Evolutionary conservation across 2,113 vertebrate genomes (phyloP), one percentile per base, ranked within the genome.

Genomic region (Malurus melanocephalus): DNA sequence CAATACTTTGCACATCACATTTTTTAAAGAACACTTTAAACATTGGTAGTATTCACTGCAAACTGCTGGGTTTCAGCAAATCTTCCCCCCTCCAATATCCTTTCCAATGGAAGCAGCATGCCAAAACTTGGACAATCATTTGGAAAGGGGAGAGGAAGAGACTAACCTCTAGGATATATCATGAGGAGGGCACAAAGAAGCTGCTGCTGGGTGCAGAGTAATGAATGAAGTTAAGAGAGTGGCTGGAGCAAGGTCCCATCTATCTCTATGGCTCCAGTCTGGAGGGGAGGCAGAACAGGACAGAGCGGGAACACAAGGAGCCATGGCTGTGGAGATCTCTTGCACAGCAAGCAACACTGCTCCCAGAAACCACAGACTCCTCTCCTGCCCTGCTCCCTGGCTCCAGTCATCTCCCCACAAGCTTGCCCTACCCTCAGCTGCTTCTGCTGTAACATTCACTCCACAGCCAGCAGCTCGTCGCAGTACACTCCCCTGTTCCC

Each of bases 21-120:
- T 80, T 92, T 92, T 91, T 24, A 53, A 85, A 85, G 43, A 82
- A 57, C 46, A 85, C 33, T 59, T 91, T 57, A 91, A 92, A 64
- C 16, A 51, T 26, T 24, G 46, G 38, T 48, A 77, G 35, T 72
- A 52, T 1, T 3, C 68, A 52, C 35, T 60, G 69, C 38, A 60
- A 68, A 83, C 56, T 48, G 56, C 61, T 72, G 57, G 15, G 30
- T 64, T 45, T 52, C 38, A 32, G 30, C n/a, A 59, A 69, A 38
- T 26, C n/a, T 52, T 27, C 21, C 55, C 28, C 21, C 30, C 24
- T 3, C 0, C 2, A 8, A 24, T 22, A 28, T 40, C 49, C 71
- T 79, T 57, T 75, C 45, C 74, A 2, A 1, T 10, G 14, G 9
- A 30, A 55, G 61, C 48, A 59, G 59, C 4, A 14, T 62, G 64